Conservation (phyloP, 1,140 invertebrate genomes). For the Drosophila quadrilineata region DNA sequence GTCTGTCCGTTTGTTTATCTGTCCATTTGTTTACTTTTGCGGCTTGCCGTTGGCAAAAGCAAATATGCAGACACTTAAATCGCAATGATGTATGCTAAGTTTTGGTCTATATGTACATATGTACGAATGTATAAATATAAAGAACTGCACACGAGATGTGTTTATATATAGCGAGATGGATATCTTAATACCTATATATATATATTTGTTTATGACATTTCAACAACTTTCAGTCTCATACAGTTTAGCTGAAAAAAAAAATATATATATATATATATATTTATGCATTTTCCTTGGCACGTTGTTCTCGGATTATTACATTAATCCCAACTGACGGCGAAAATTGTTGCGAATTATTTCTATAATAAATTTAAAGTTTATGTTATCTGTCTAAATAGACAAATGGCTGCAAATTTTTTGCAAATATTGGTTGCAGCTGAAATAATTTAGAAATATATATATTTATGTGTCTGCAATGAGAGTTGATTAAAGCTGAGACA, state of each 20-base stretch:
- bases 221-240: constrained; percentile 29
- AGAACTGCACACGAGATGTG: not conserved
- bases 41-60: constrained; percentile 20
- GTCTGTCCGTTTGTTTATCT: constrained; percentile 29
- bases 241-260: no score
- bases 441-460: no score
- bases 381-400: constrained; percentile 41
- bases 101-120: constrained; percentile 15
- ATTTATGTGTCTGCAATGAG: no score
- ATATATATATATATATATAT: no score
- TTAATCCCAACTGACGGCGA: constrained; percentile 57
- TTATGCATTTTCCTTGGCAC: constrained; percentile 16
- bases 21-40: constrained; percentile 55
- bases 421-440: no score
- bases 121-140: not conserved
- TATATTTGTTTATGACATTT: constrained; percentile 44
- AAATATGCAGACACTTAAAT: constrained; percentile 65
- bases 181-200: no score
- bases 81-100: constrained; percentile 43
- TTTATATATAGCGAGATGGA: no score
- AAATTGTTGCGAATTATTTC: constrained; percentile 45
- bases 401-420: constrained; percentile 22
- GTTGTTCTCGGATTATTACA: constrained; percentile 54
- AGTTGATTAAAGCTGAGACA: no score
- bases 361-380: constrained; percentile 50